phyloP scores from a whole-genome alignment of 2,797 vertebrate species.

The Erithacus rubecula region DNA sequence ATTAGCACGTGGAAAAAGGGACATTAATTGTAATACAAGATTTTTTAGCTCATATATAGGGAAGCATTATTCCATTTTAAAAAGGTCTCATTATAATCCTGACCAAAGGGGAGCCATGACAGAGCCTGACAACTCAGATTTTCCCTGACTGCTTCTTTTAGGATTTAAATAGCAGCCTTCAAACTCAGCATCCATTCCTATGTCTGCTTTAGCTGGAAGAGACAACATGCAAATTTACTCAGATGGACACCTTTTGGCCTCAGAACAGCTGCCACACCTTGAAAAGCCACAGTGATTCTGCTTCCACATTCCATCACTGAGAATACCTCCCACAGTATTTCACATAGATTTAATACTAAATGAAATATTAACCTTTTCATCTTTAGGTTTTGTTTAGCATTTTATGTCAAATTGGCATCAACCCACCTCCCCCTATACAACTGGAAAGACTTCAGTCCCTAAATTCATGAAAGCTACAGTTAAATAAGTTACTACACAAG shows the following conservation, averaged over 20 bases:
- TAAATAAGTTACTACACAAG: neutral
- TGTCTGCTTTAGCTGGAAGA: neutral
- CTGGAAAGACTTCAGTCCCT: neutral
- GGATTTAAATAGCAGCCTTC: neutral
- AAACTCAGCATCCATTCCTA: neutral
- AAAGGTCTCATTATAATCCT: neutral
- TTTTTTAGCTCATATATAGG: neutral
- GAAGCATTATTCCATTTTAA: neutral
- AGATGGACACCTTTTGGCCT: neutral
- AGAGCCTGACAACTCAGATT: neutral
- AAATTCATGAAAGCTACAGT: neutral
- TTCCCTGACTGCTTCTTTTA: neutral
- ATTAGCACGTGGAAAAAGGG: neutral
- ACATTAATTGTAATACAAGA: neutral
- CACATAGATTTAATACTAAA: neutral
- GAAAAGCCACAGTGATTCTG: neutral
- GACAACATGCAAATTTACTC: neutral
- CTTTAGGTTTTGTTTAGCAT: neutral
- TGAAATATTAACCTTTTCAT: neutral
- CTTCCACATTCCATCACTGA: neutral
- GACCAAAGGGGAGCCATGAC: neutral
- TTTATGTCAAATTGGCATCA: neutral
- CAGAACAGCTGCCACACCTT: neutral
- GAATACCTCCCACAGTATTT: neutral
- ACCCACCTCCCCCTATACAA: fast-evolving